A percentile compares a stretch with the other conserved stretches of the same genome.
phyloP scores from a whole-genome alignment of 2,113 vertebrate species.

The Brachyistius frenatus region DNA sequence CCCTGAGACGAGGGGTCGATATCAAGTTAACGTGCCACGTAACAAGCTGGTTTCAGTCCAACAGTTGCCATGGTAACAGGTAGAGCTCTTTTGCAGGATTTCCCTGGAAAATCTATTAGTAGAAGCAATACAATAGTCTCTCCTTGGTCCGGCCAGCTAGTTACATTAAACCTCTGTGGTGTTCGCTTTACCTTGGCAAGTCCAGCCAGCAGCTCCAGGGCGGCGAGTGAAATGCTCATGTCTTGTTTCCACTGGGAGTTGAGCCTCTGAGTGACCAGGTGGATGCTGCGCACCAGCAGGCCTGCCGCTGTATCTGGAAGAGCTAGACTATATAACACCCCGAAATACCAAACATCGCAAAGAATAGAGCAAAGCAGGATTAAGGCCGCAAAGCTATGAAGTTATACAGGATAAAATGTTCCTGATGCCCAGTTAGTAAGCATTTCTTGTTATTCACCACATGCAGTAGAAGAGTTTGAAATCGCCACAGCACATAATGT shows the following conservation, averaged over 20 bases:
- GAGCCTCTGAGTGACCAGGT: constrained; percentile 95
- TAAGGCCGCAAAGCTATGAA: constrained; percentile 40
- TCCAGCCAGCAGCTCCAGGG: constrained; percentile 94
- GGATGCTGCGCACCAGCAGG: constrained; percentile 95
- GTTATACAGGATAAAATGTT: constrained; percentile 3
- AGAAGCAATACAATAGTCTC: too few relatives aligned
- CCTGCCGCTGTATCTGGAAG: constrained; percentile 97
- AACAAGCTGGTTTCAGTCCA: too few relatives aligned
- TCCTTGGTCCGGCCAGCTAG: neutral
- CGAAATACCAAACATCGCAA: constrained; percentile 88
- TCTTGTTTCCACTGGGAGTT: constrained; percentile 96
- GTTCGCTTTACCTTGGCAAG: constrained; percentile 90
- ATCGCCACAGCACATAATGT: constrained; percentile 33
- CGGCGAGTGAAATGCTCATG: constrained; percentile 96
- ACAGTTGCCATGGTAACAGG: neutral
- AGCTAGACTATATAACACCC: constrained; percentile 95
- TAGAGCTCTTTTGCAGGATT: too few relatives aligned
- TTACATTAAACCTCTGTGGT: neutral
- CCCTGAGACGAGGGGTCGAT: too few relatives aligned
- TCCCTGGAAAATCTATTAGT: too few relatives aligned
- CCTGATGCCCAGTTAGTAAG: constrained; percentile 21
- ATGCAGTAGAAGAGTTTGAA: constrained; percentile 54
- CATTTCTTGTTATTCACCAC: constrained; percentile 12
- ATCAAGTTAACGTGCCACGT: too few relatives aligned
- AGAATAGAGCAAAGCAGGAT: constrained; percentile 85